These are phyloP conservation scores for Chionis minor DNA, from an alignment of 2,113 vertebrate species.

Conservation along the genomic window DNA sequence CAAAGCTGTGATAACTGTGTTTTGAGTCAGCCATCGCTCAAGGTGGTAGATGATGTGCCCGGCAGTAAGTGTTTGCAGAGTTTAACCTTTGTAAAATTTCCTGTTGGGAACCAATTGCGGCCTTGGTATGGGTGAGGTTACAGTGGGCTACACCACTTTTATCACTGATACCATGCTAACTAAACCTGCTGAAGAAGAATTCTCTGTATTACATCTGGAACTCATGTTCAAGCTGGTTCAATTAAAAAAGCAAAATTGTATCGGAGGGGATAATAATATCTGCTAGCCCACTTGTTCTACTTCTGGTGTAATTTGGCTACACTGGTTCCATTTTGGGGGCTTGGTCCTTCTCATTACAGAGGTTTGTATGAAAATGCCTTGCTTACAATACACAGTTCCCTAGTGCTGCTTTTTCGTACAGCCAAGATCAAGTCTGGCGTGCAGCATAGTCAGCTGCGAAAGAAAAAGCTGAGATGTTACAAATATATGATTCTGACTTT, in stretches of 20 bases:
- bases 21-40: not conserved
- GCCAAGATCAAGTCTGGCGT: not conserved
- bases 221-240: not conserved
- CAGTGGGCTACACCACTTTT: not conserved
- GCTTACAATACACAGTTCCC: not conserved
- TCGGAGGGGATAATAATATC: not conserved
- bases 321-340: not conserved
- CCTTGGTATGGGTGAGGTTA: not conserved
- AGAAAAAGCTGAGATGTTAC: not conserved
- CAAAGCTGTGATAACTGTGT: not conserved
- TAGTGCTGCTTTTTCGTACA: not conserved
- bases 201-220: not conserved
- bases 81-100: not conserved
- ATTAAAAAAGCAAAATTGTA: not conserved
- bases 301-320: not conserved
- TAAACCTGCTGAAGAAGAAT: not conserved
- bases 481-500: not conserved
- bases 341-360: not conserved
- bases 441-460: not conserved
- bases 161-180: not conserved
- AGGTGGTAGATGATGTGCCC: not conserved
- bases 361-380: not conserved
- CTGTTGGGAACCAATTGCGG: not conserved
- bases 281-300: not conserved
- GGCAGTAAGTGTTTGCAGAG: not conserved